phyloP scores from a whole-genome alignment of 2,797 vertebrate species.

The Myotis myotis region DNA sequence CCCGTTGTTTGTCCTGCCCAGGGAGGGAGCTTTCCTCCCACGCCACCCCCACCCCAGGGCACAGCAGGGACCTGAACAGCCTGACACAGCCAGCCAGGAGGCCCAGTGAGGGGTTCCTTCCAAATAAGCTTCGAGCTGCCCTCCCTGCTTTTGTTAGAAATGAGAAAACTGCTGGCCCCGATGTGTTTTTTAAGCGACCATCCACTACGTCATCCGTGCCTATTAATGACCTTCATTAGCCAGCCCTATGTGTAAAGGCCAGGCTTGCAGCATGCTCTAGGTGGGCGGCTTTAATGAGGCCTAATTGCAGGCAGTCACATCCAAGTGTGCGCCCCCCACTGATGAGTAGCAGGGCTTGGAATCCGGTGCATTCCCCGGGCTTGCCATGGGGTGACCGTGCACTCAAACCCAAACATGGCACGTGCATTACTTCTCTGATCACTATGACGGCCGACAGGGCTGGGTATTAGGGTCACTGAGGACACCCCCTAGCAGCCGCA shows the following conservation, averaged over 20 bases:
- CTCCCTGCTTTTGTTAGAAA: background rate
- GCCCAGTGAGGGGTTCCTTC: background rate
- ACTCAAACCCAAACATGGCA: constrained; percentile 64
- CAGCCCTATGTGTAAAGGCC: constrained; percentile 83
- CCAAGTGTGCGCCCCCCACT: constrained; percentile 72
- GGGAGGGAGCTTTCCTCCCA: background rate
- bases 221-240: constrained; percentile 83
- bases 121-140: background rate
- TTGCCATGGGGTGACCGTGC: constrained; percentile 72
- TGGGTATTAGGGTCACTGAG: constrained; percentile 74
- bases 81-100: background rate
- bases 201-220: constrained; percentile 78
- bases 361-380: constrained; percentile 80
- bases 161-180: constrained; percentile 40
- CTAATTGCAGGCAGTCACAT: constrained; percentile 83
- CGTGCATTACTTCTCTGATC: constrained; percentile 79
- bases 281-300: constrained; percentile 85
- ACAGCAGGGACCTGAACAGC: rapidly evolving
- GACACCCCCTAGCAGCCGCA: constrained; percentile 36
- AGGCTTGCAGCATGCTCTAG: constrained; percentile 82
- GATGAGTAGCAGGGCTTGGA: constrained; percentile 82
- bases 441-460: constrained; percentile 53
- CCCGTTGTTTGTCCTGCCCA: background rate
- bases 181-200: constrained; percentile 44
- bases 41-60: no score